A percentile compares a stretch with the other conserved stretches of the same genome.
These are phyloP conservation scores for Rhamphomyia laevipes DNA, from an alignment of 2,888 invertebrate species.

Conservation along the genomic window DNA sequence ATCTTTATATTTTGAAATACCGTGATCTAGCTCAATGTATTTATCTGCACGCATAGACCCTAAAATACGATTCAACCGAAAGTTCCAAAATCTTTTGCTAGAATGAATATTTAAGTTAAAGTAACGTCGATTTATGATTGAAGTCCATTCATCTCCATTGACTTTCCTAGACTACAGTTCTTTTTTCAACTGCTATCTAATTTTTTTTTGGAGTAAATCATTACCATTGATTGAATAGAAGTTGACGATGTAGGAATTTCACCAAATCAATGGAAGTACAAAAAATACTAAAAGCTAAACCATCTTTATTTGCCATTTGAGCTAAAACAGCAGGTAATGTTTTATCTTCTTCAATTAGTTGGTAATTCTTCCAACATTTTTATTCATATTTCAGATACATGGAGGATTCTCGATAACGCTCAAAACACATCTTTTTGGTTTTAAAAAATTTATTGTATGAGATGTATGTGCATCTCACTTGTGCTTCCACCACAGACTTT, in stretches of 20 bases:
- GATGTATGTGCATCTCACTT: background rate
- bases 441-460: too few species aligned
- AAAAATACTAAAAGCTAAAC: slow-evolving; percentile 4
- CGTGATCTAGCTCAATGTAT: background rate
- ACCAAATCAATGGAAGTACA: background rate
- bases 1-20: background rate
- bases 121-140: background rate
- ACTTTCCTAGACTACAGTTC: background rate
- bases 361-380: background rate
- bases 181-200: background rate
- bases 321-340: background rate
- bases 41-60: slow-evolving; percentile 5
- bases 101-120: background rate
- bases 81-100: slow-evolving; percentile 3
- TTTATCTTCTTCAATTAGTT: background rate
- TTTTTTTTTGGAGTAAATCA: background rate
- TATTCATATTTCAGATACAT: background rate
- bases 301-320: too few species aligned
- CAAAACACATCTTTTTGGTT: too few species aligned
- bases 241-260: background rate
- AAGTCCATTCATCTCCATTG: background rate
- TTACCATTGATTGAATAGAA: background rate
- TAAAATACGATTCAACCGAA: slow-evolving; percentile 3
- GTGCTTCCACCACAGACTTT: background rate
- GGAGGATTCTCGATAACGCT: background rate